phyloP scores from a whole-genome alignment of 92 coral and sea anemone species.

The Umimayanthus chanpuru region DNA sequence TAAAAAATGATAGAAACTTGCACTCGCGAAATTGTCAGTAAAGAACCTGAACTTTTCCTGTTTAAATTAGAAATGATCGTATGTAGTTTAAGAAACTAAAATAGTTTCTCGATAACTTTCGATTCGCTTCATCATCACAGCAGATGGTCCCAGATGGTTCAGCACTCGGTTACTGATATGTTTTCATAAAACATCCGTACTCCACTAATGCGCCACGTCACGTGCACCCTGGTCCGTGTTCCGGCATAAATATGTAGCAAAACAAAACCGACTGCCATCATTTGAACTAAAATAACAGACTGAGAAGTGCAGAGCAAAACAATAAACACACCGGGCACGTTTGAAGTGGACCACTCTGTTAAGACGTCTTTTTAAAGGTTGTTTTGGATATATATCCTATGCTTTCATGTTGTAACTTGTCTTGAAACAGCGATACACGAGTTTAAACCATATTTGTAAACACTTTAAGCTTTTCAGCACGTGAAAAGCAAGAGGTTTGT shows the following conservation, averaged over 20 bases:
- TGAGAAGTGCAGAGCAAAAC: conserved; percentile 28
- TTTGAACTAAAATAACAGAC: conserved; percentile 16
- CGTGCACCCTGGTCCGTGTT: neutral
- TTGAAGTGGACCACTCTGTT: conserved; percentile 42
- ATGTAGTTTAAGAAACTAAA: neutral
- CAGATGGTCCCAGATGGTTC: neutral
- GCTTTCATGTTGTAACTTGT: conserved; percentile 35
- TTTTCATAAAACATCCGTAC: conserved; percentile 11
- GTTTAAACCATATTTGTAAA: conserved; percentile 29
- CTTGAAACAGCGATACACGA: neutral
- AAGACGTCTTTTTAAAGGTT: conserved; percentile 35
- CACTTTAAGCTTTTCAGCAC: conserved; percentile 7
- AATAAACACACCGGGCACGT: conserved; percentile 39
- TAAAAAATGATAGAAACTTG: neutral
- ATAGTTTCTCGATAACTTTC: neutral
- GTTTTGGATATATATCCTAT: conserved; percentile 22
- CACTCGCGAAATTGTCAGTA: neutral
- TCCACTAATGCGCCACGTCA: conserved; percentile 15
- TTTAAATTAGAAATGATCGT: neutral
- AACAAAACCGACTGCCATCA: conserved; percentile 30
- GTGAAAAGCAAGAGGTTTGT: neutral
- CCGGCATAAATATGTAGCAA: neutral
- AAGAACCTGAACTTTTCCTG: neutral
- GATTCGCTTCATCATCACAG: neutral
- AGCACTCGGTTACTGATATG: conserved; percentile 14